Base-by-base conservation (phyloP, 2,888 invertebrate species). In the Timandra comae region DNA sequence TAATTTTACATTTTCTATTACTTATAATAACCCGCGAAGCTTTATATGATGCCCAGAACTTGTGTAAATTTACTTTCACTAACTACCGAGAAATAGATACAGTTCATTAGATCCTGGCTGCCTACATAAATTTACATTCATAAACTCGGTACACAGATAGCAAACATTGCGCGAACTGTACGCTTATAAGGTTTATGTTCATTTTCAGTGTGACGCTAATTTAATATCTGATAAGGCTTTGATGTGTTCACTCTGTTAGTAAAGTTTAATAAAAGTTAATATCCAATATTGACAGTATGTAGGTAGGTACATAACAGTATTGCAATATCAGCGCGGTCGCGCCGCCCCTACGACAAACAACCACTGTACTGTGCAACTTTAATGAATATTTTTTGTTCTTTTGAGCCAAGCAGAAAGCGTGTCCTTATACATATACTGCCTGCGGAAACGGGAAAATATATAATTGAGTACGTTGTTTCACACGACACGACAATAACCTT, bases 241-340 rank as follows among this genome's bases (percentile, higher is more conserved):
- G 41, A 37, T 27, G 28, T 27, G 37, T 38, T 39, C 22, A 43
- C 38, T 30, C 27, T 23, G 25, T 35, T 42, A 32, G 27, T 41
- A 26, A 6, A 20, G 36, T 30, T 30, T 22, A 22, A 22, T 22
- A 47, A 52, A 55, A 41, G 48, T 51, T 51, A 54, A 52, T 54
- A 45, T 50, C 43, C 42, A 46, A 51, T 53, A 53, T 54, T 51
- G 50, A 51, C 53, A 42, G 40, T 36, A 39, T 46, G 40, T 39
- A 39, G 33, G 39, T 28, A 30, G 38, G 39, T 27, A 35, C 52
- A 49, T 36, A 52, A 50, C 53, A 53, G 56, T 38, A 49, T 56
- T 57, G 60, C 67, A 63, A 63, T 59, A 59, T 62, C 61, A 61
- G 57, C 52, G 29, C 29, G 35, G 39, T 34, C 38, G 21, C 45